Conservation (phyloP, 2,797 vertebrate species). For the Sitta carolinensis region DNA sequence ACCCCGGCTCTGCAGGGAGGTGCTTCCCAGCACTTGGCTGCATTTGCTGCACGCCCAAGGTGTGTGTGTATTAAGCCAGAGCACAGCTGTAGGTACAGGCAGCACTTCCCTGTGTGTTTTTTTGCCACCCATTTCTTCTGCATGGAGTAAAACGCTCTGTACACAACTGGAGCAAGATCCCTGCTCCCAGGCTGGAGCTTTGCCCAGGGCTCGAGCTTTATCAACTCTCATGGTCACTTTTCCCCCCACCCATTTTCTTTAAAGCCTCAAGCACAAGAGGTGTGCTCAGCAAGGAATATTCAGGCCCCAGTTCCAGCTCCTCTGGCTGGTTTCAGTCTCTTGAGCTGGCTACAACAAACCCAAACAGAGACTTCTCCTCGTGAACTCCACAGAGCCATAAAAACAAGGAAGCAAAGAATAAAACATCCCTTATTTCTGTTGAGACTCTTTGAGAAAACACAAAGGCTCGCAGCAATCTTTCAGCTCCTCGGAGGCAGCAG, state of each 20-base stretch:
- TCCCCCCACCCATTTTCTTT: not conserved
- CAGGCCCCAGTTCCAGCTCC: not conserved
- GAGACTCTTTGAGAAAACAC: not conserved
- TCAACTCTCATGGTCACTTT: not conserved
- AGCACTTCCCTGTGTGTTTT: accelerated
- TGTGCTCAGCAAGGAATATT: not conserved
- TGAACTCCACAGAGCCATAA: not conserved
- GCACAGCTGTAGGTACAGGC: not conserved
- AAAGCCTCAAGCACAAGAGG: not conserved
- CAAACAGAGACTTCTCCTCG: not conserved
- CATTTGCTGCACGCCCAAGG: not conserved
- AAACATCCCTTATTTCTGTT: not conserved
- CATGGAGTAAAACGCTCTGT: not conserved
- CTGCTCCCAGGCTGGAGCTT: not conserved
- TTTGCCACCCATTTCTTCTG: not conserved
- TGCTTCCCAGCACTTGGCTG: accelerated
- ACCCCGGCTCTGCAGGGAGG: not conserved
- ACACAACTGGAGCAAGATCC: not conserved
- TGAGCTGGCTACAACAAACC: not conserved
- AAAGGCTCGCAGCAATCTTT: not conserved
- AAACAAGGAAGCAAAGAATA: not conserved
- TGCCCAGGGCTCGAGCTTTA: not conserved
- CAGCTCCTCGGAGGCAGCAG: not conserved
- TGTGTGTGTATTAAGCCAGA: not conserved
- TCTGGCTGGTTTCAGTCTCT: not conserved